Evolutionary conservation across 2,888 invertebrate species (phyloP), one percentile per base, ranked within the genome.

Genomic region (Athalia rosae): DNA sequence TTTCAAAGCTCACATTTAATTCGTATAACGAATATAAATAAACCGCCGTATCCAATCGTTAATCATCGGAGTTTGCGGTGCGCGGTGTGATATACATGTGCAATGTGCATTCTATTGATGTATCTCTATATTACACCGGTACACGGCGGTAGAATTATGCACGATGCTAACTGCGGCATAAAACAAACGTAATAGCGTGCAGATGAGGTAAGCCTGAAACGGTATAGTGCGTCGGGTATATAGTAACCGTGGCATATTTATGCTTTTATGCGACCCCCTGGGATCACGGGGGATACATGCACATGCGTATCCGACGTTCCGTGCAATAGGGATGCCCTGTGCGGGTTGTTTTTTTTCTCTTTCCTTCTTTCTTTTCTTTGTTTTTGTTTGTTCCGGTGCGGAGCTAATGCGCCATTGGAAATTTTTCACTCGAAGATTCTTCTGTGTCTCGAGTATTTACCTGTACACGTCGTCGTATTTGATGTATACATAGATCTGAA

Each of bases 241-340:
- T 62, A 11, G 43, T 64, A 13, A 15, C 48, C 53, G 53, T 67
- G 50, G 48, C 43, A 67, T 67, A 58, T 71, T 71, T 71, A 71
- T 56, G 71, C n/a, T 71, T 71, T 71, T 71, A 71, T 71, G 58
- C 13, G n/a, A 13, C 3, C 71, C 58, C 71, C 58, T 71, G 71
- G 71, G 71, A 58, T 58, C 45, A 5, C 43, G 41, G 58, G 56
- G 28, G 28, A n/a, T 28, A 2, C 28, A n/a, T 28, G 28, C 28
- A 28, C 28, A 2, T 28, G 28, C 28, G 28, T 28, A 28, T 28
- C 28, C 28, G 28, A 28, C 28, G 2, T 28, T 28, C 28, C 28
- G 28, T 28, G 28, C 28, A 28, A 28, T 28, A 28, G 28, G 28
- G 28, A 28, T 28, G 28, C 28, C 50, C 67, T 13, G 50, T 28